Evolutionary conservation across 2,797 vertebrate species (phyloP), one percentile per base, ranked within the genome.

Genomic region (Coregonus suidteri): DNA sequence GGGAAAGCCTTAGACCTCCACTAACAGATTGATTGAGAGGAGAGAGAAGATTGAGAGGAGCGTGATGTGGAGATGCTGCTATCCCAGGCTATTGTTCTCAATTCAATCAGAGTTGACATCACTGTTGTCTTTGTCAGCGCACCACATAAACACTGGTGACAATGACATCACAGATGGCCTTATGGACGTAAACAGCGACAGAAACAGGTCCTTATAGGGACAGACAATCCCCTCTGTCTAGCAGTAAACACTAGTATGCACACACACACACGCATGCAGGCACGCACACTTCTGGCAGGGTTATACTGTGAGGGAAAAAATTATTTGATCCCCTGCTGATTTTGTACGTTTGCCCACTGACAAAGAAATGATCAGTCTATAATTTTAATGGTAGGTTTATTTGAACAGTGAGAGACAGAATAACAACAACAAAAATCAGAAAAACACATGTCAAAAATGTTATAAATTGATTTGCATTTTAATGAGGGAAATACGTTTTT

Each of bases 91-190:
- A 15, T 31, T 62, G 25, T 18, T 81, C 75, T 72, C 69, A 74
- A 79, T 34, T 56, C 64, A 59, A 74, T 30, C 14, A 18, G 1
- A 20, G 25, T 81, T 3, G 67, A 53, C 14, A 47, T 1, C 0
- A 73, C 78, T 35, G 35, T 4, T 4, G 35, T 35, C 35, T 35
- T 35, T 35, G 35, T 35, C 35, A 35, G 35, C 35, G 35, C 35
- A 72, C 6, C 35, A 35, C 35, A 34, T 34, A 35, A 35, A 35
- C 35, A 35, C 35, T 35, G 35, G 35, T 35, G 35, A 35, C 35
- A 35, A 82, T 83, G 71, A 79, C 54, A 68, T 81, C 83, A 79
- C 87, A 91, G 85, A 88, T 88, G 88, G 88, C 83, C 77, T 30
- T 7, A 52, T 65, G 76, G 65, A 77, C 72, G 73, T 35, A 84